Conservation (phyloP, 2,888 invertebrate genomes). For the Toxonevra muliebris region DNA sequence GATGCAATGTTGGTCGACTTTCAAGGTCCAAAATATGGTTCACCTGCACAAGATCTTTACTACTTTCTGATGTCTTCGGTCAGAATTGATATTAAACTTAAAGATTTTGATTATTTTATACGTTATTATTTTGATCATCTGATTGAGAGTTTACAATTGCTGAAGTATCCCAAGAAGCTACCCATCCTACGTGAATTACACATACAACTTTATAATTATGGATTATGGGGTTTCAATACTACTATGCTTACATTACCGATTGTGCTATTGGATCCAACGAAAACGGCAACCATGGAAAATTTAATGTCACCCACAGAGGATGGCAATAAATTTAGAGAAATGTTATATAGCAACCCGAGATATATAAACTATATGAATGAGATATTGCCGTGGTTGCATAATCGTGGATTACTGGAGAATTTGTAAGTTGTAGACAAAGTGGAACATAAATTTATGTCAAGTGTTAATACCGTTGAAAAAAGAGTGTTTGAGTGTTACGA, state of each 20-base stretch:
- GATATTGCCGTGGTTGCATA: conserved; percentile 57
- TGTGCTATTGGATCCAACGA: conserved; percentile 55
- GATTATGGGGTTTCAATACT: conserved; percentile 44
- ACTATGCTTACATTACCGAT: conserved; percentile 41
- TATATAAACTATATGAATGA: conserved; percentile 48
- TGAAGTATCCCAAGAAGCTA: conserved; percentile 49
- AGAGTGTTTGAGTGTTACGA: too few relatives aligned
- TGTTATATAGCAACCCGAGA: conserved; percentile 50
- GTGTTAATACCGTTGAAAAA: too few relatives aligned
- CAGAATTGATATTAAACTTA: conserved; percentile 52
- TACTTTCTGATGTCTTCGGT: conserved; percentile 58
- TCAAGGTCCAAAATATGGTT: conserved; percentile 52
- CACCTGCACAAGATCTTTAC: conserved; percentile 52
- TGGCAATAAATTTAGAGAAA: conserved; percentile 45
- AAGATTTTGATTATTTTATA: conserved; percentile 56
- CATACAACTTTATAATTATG: conserved; percentile 47
- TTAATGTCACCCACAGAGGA: conserved; percentile 41
- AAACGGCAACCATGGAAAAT: conserved; percentile 53
- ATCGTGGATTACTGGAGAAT: conserved; percentile 51
- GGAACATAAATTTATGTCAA: too few relatives aligned
- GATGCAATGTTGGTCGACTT: conserved; percentile 57
- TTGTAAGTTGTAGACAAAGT: not conserved
- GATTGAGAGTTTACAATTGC: conserved; percentile 47
- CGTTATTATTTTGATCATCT: conserved; percentile 56
- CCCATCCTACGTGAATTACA: conserved; percentile 53